These are phyloP conservation scores for Tenthredo livida DNA, from an alignment of 2,888 invertebrate species.

Conservation along the genomic window DNA sequence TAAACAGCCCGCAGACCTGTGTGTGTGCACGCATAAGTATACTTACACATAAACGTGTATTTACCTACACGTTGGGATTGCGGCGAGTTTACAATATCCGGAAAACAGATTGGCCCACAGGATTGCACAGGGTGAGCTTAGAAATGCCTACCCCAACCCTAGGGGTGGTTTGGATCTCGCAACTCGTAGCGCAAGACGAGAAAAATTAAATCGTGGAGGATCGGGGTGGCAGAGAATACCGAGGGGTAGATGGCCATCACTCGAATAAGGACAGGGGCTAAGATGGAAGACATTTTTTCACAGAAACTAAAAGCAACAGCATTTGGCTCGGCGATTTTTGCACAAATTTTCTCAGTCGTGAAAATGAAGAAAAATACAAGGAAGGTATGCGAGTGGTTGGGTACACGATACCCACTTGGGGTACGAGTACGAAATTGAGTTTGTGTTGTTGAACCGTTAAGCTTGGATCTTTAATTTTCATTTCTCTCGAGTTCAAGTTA, in stretches of 20 bases:
- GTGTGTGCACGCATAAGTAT: neutral
- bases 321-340: neutral
- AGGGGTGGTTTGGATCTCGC: neutral
- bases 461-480: slow-evolving; percentile 13
- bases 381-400: neutral
- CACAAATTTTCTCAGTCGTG: neutral
- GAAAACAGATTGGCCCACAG: slow-evolving; percentile 66
- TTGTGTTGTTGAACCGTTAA: slow-evolving; percentile 30
- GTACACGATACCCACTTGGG: neutral
- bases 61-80: slow-evolving; percentile 46
- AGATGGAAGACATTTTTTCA: neutral
- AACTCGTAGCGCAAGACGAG: neutral
- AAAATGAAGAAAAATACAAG: neutral
- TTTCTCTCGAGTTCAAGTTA: neutral
- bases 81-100: slow-evolving; percentile 70
- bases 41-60: neutral
- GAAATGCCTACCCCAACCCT: slow-evolving; percentile 38
- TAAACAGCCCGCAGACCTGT: neutral
- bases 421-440: slow-evolving; percentile 21
- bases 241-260: neutral
- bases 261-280: neutral
- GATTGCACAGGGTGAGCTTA: slow-evolving; percentile 49
- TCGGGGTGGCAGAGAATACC: neutral
- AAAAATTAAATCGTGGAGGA: neutral
- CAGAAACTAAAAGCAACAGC: neutral